phyloP scores from a whole-genome alignment of 2,797 vertebrate genomes.

The Zenarchopterus dispar region DNA sequence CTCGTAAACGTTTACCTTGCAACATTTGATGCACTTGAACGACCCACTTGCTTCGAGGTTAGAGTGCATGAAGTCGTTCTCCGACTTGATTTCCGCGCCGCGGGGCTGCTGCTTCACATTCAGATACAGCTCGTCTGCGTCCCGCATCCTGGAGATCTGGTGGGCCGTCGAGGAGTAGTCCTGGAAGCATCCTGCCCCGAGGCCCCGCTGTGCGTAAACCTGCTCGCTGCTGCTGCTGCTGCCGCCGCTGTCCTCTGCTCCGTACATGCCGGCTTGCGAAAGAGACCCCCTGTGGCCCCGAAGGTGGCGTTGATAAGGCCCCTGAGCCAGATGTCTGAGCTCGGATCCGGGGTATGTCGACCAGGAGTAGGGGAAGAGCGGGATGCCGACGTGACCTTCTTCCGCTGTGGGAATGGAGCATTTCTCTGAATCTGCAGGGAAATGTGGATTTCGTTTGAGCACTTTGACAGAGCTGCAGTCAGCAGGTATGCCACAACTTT shows the following conservation, averaged over 20 bases:
- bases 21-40: slow-evolving; percentile 96
- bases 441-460: slow-evolving; percentile 5
- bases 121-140: slow-evolving; percentile 67
- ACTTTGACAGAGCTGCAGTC: too few relatives aligned
- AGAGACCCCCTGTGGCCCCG: slow-evolving; percentile 70
- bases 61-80: slow-evolving; percentile 85
- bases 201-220: slow-evolving; percentile 67
- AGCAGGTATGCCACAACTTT: too few relatives aligned
- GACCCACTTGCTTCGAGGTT: slow-evolving; percentile 86
- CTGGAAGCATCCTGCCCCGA: slow-evolving; percentile 51
- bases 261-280: slow-evolving; percentile 78
- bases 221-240: slow-evolving; percentile 73
- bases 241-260: slow-evolving; percentile 74
- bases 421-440: slow-evolving; percentile 88
- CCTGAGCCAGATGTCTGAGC: slow-evolving; percentile 86
- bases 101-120: slow-evolving; percentile 78
- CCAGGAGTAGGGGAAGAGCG: slow-evolving; percentile 90
- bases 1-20: slow-evolving; percentile 86
- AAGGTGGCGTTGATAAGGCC: slow-evolving; percentile 72
- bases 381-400: slow-evolving; percentile 82
- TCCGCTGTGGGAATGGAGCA: slow-evolving; percentile 87
- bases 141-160: slow-evolving; percentile 57
- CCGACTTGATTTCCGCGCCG: slow-evolving; percentile 85
- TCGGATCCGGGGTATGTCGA: slow-evolving; percentile 85
- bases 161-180: slow-evolving; percentile 49